A percentile compares a stretch with the other conserved stretches of the same genome.
phyloP scores from a whole-genome alignment of 2,888 invertebrate genomes.

The Dyspetes luteomarginatus region DNA sequence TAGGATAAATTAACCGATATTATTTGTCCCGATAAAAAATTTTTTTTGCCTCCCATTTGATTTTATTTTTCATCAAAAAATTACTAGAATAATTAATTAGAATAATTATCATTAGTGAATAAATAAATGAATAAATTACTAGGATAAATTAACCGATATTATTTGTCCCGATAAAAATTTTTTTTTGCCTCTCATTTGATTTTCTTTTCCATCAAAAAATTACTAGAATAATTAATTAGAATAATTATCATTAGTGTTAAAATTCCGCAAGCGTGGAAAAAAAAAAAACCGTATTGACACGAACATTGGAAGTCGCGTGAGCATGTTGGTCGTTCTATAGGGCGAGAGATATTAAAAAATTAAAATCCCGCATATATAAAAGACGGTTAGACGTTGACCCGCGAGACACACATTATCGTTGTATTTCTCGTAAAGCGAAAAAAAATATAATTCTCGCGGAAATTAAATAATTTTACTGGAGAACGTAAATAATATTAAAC shows the following conservation, averaged over 20 bases:
- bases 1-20: too few species aligned
- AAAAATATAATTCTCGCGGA: constrained; percentile 7
- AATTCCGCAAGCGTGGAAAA: constrained; percentile 23
- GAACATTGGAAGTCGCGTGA: neutral
- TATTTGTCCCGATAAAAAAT: too few species aligned
- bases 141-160: too few species aligned
- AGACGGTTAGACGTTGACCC: constrained; percentile 38
- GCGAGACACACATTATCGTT: constrained; percentile 27
- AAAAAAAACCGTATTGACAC: neutral
- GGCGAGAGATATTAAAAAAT: constrained; percentile 49
- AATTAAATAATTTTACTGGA: neutral
- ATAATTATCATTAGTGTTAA: constrained; percentile 40
- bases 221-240: too few species aligned
- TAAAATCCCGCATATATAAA: constrained; percentile 46
- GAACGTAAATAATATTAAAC: neutral
- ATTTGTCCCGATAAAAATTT: too few species aligned
- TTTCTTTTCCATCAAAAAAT: too few species aligned
- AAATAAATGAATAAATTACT: too few species aligned
- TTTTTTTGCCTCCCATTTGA: too few species aligned
- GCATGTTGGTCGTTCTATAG: constrained; percentile 5
- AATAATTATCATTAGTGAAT: too few species aligned
- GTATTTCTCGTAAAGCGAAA: constrained; percentile 7
- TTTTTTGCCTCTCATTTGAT: too few species aligned
- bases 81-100: too few species aligned
- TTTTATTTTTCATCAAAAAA: too few species aligned